Percentiles rank a stretch among this genome's conserved stretches.
phyloP scores from a whole-genome alignment of 1,140 invertebrate species.

The Anastrepha ludens region DNA sequence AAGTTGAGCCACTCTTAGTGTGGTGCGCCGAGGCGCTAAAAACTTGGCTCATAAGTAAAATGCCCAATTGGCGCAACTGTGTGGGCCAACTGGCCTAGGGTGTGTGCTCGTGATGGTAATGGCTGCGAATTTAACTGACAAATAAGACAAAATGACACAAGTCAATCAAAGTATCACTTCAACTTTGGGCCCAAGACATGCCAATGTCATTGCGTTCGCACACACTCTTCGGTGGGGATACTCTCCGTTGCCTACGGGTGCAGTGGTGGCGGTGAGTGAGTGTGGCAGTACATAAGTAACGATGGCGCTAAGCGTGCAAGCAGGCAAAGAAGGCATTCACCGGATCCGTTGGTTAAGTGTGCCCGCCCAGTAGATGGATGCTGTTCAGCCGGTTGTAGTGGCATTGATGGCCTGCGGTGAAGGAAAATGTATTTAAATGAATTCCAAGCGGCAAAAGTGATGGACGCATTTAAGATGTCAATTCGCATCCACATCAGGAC shows the following conservation, averaged over 20 bases:
- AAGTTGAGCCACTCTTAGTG: background rate
- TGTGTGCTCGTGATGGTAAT: conserved; percentile 34
- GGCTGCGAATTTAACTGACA: conserved; percentile 69
- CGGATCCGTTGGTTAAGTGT: conserved; percentile 58
- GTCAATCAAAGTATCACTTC: conserved; percentile 69
- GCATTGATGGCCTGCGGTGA: conserved; percentile 46
- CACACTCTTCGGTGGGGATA: background rate
- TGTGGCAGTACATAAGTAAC: conserved; percentile 45
- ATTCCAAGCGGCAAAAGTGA: conserved; percentile 68
- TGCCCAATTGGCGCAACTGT: background rate
- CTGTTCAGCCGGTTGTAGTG: background rate
- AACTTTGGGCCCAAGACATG: conserved; percentile 59
- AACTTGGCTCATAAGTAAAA: background rate
- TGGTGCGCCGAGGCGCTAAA: background rate
- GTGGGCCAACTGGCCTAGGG: background rate
- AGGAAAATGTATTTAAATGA: conserved; percentile 73
- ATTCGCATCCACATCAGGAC: conserved; percentile 68
- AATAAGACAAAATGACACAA: conserved; percentile 74
- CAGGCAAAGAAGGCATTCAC: conserved; percentile 48
- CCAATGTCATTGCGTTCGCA: conserved; percentile 59
- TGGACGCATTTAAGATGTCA: conserved; percentile 74
- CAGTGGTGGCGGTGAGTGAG: background rate
- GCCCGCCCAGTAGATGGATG: conserved; percentile 24
- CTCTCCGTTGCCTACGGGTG: background rate
- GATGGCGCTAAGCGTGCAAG: conserved; percentile 24